Conservation (phyloP, 1,140 invertebrate species). For the Coenobita brevimanus region DNA sequence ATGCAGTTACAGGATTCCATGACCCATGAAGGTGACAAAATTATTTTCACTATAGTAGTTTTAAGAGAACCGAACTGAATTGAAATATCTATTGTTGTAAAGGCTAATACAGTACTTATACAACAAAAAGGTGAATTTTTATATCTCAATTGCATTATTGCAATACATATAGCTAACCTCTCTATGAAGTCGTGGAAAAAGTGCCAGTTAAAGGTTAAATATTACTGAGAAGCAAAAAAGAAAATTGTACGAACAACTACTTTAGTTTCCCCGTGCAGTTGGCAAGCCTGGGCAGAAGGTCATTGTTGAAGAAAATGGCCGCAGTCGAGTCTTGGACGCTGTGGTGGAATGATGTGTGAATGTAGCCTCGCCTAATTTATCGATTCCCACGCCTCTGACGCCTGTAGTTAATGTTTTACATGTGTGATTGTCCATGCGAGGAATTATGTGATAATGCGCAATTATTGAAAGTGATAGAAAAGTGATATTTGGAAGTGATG, state of each 20-base stretch:
- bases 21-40: too few species aligned
- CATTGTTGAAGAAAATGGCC: constrained; percentile 55
- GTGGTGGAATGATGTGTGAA: constrained; percentile 40
- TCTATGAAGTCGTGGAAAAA: too few species aligned
- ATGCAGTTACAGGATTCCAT: too few species aligned
- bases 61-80: too few species aligned
- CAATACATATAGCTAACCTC: too few species aligned
- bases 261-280: neutral
- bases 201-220: neutral
- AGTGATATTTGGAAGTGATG: neutral
- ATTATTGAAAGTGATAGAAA: neutral
- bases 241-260: neutral
- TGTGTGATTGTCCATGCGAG: neutral
- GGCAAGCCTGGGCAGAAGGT: constrained; percentile 46
- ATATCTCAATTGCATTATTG: too few species aligned
- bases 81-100: too few species aligned
- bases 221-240: neutral
- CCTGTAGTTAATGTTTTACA: constrained; percentile 17
- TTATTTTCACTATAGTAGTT: too few species aligned
- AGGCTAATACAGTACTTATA: too few species aligned
- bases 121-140: too few species aligned
- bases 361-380: constrained; percentile 37
- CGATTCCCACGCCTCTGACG: constrained; percentile 57
- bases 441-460: neutral
- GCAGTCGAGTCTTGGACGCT: constrained; percentile 31